A percentile compares a stretch with the other conserved stretches of the same genome.
Conservation (phyloP, 2,113 vertebrate species). For the Colinus virginianus region DNA sequence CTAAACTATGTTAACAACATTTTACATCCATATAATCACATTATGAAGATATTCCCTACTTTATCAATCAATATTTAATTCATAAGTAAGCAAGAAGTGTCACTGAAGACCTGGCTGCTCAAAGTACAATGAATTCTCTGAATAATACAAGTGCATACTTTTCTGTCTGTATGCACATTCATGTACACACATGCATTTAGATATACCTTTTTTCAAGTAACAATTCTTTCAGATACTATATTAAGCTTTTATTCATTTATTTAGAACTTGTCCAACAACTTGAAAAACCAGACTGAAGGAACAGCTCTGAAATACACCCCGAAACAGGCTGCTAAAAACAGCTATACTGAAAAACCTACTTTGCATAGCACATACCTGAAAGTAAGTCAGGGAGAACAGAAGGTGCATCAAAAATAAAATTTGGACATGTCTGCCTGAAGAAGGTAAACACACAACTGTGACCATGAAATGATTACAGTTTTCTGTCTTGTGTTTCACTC, state of each 20-base stretch:
- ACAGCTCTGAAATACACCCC: not conserved
- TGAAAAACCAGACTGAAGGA: not conserved
- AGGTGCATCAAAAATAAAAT: not conserved
- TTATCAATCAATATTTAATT: not conserved
- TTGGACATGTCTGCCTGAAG: not conserved
- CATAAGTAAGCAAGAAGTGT: not conserved
- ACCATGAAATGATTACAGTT: not conserved
- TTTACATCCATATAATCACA: not conserved
- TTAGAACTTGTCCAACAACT: not conserved
- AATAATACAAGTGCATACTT: not conserved
- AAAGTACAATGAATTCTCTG: not conserved
- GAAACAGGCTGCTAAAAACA: not conserved
- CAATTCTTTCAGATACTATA: not conserved
- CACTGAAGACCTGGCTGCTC: not conserved
- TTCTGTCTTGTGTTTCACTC: not conserved
- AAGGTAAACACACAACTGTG: not conserved
- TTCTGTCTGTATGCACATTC: too few relatives aligned
- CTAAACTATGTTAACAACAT: not conserved
- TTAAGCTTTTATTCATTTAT: not conserved
- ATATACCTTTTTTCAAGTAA: rapidly evolving
- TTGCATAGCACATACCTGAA: not conserved
- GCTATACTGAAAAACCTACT: not conserved
- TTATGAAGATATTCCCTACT: not conserved
- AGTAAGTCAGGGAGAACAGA: not conserved
- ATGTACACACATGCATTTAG: rapidly evolving